Base-by-base conservation (phyloP, 2,113 vertebrate genomes). In the Rhadina sibilatrix region DNA sequence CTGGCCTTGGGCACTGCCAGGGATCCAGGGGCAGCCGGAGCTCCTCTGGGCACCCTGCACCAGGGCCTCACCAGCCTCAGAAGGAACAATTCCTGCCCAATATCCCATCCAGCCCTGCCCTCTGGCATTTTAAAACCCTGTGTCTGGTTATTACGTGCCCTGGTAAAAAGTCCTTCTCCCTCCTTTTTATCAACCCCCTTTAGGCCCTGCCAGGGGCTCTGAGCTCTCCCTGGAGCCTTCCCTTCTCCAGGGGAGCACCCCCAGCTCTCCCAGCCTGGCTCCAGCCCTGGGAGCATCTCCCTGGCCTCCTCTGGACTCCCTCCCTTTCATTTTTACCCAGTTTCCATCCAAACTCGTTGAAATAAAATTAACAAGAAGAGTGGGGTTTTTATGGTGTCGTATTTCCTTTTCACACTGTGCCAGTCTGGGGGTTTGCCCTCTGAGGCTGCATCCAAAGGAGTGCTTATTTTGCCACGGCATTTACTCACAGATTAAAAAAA, bases 141-240 rank as follows among this genome's bases (percentile, higher is more conserved):
- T 30, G 23, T 75, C 21, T 33, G 22, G 24, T 28, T 22, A 18
- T 18, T 21, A 4, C 1, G 0, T 47, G 30, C 24, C 9, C 1
- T 2, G 9, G 5, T 35, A 6, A 50, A 75, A 86, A 77, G 1
- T 44, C 20, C 9, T n/a, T 31, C 9, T 66, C 15, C 5, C 15
- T 57, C 15, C 10, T 42, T 42, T 50, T 56, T 31, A 2, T 18
- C 22, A 65, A 28, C 15, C 18, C 5, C 10, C 33, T 52, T 52
- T 5, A 20, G 11, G 42, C 11, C 10, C 52, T 85, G 52, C 2
- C 4, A 53, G 47, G 66, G 37, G 38, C 80, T 53, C 17, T 72
- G 38, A 21, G 56, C 0, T 71, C 33, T 83, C 80, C 38, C 47
- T 61, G 37, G 66, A 31, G 44, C 64, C 4, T 49, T 38, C 46